These are phyloP conservation scores for Enteromius argenteus DNA, from an alignment of 2,797 vertebrate genomes.

Conservation along the genomic window DNA sequence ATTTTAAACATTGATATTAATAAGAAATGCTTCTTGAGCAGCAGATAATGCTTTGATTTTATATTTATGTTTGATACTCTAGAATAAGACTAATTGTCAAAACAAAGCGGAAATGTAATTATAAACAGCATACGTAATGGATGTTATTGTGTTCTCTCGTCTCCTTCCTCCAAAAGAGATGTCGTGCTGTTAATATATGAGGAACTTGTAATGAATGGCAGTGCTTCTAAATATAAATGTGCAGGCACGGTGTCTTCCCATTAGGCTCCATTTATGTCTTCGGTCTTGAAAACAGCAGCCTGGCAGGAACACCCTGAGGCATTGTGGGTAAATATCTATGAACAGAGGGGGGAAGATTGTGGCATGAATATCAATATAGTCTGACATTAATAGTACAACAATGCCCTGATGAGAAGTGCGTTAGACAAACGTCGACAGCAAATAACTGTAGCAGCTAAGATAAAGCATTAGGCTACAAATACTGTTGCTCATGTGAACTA, in stretches of 20 bases:
- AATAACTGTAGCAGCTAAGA: neutral
- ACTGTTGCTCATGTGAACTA: neutral
- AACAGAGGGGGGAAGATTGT: constrained; percentile 3
- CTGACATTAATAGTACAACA: constrained; percentile 29
- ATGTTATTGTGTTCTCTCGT: neutral
- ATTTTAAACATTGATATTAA: neutral
- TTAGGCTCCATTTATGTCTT: constrained; percentile 32
- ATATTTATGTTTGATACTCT: constrained; percentile 67
- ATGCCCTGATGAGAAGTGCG: neutral
- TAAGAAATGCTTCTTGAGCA: neutral
- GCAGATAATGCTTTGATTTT: constrained; percentile 54
- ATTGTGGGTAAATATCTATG: constrained; percentile 36
- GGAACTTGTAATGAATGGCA: constrained; percentile 23
- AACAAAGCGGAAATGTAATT: constrained; percentile 67
- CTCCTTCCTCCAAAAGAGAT: constrained; percentile 11
- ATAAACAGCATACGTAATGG: constrained; percentile 50
- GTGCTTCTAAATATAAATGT: constrained; percentile 14
- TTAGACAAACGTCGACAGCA: neutral
- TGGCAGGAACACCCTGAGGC: constrained; percentile 37
- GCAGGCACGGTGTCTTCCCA: constrained; percentile 15
- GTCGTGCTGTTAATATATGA: neutral
- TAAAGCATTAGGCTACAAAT: neutral
- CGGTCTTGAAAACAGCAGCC: constrained; percentile 33
- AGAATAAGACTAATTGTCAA: constrained; percentile 65
- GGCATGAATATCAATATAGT: constrained; percentile 19